These are phyloP conservation scores for Lichenostomus cassidix DNA, from an alignment of 2,113 vertebrate species.

Conservation along the genomic window DNA sequence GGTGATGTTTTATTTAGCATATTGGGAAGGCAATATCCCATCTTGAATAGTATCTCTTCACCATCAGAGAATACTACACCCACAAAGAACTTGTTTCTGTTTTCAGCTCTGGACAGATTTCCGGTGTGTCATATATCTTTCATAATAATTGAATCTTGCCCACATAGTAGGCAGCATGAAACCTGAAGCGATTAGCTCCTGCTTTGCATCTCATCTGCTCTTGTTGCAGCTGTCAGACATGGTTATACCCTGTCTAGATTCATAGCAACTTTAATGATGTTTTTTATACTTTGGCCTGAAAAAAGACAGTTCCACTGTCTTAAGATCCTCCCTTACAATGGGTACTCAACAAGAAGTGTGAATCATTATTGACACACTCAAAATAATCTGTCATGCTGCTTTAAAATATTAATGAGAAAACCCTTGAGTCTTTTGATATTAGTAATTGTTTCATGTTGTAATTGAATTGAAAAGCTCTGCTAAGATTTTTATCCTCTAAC, in stretches of 20 bases:
- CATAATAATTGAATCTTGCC: not conserved
- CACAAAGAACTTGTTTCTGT: not conserved
- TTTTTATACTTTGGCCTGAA: not conserved
- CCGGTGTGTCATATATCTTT: not conserved
- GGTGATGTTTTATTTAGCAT: not conserved
- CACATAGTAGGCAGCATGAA: not conserved
- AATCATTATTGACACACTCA: slow-evolving; percentile 29
- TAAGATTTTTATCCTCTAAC: slow-evolving; percentile 50
- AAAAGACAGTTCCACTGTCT: not conserved
- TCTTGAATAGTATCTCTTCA: not conserved
- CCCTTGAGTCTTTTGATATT: slow-evolving; percentile 12
- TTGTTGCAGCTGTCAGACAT: not conserved
- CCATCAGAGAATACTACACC: not conserved
- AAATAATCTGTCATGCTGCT: slow-evolving; percentile 40
- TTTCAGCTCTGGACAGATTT: not conserved
- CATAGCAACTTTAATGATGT: not conserved
- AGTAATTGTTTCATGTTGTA: slow-evolving; percentile 29
- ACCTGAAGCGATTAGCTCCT: not conserved
- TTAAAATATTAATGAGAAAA: slow-evolving; percentile 35
- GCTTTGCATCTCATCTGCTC: not conserved
- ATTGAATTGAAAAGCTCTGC: slow-evolving; percentile 63
- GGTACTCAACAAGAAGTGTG: not conserved
- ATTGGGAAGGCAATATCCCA: not conserved
- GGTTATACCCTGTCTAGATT: slow-evolving; percentile 20
- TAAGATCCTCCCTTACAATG: not conserved